Percentiles rank a stretch among this genome's conserved stretches.
phyloP scores from a whole-genome alignment of 2,888 invertebrate species.

The Dichetophora obliterata region DNA sequence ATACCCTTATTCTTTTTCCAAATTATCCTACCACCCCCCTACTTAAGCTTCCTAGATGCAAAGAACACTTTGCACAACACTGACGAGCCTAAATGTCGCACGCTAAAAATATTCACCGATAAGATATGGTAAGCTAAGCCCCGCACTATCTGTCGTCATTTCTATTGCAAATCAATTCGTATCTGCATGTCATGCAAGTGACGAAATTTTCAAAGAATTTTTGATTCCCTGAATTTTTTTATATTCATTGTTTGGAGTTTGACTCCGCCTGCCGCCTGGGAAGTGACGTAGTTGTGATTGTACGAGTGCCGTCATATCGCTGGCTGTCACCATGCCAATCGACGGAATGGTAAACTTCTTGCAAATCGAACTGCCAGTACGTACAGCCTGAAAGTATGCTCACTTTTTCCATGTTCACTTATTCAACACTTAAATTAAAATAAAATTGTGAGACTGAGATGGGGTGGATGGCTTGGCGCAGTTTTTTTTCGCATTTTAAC shows the following conservation, averaged over 20 bases:
- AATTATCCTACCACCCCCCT: not conserved
- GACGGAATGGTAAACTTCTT: not conserved
- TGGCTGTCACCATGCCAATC: conserved; percentile 14
- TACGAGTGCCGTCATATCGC: not conserved
- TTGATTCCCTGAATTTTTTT: not conserved
- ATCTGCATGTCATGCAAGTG: conserved; percentile 22
- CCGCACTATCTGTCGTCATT: conserved; percentile 7
- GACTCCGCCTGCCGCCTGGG: conserved; percentile 49
- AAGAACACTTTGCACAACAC: not conserved
- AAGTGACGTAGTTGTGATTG: not conserved
- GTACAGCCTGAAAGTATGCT: not conserved
- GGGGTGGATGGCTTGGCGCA: not conserved
- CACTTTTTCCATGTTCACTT: not conserved
- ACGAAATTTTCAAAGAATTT: conserved; percentile 9
- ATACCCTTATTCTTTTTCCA: not conserved
- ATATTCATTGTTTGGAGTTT: not conserved
- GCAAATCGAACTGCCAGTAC: not conserved
- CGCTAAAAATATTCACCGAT: not conserved
- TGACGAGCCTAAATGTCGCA: not conserved
- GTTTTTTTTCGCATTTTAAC: not conserved
- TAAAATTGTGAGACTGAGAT: not conserved
- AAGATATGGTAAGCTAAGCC: conserved; percentile 3
- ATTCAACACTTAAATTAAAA: not conserved
- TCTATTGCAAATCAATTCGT: conserved; percentile 13
- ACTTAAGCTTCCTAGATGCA: too few species aligned